phyloP scores from a whole-genome alignment of 2,113 vertebrate species.

The Calyptommatus sinebrachiatus region DNA sequence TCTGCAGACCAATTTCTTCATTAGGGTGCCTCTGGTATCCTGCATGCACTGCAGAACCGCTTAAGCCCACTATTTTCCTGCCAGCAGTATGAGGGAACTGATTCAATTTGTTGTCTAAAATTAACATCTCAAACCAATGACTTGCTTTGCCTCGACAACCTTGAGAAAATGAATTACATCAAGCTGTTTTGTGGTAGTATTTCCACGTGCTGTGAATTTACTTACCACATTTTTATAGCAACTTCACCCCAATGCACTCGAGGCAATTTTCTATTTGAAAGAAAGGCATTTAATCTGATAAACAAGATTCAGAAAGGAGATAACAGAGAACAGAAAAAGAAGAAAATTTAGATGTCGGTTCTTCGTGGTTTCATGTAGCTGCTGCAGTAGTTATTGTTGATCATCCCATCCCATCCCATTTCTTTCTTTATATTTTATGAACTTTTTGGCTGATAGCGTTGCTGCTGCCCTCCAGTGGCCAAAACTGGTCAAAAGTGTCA shows the following conservation, averaged over 20 bases:
- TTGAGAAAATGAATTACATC: neutral
- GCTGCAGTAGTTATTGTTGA: too few species aligned
- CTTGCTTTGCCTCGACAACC: neutral
- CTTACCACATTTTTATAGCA: neutral
- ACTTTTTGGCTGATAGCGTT: too few species aligned
- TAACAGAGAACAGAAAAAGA: neutral
- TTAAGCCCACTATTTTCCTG: slow-evolving; percentile 24
- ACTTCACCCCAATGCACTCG: neutral
- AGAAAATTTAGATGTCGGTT: neutral
- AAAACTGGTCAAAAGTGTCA: too few species aligned
- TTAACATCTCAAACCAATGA: neutral
- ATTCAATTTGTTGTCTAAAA: slow-evolving; percentile 44
- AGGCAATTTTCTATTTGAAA: neutral
- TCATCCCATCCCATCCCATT: too few species aligned
- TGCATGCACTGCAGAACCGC: neutral
- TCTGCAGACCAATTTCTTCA: slow-evolving; percentile 6
- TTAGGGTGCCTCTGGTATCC: slow-evolving; percentile 27
- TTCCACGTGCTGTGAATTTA: neutral
- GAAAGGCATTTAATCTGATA: neutral
- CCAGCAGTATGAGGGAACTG: slow-evolving; percentile 51
- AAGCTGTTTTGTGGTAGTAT: neutral
- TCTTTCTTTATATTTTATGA: too few species aligned
- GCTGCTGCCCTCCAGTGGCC: too few species aligned
- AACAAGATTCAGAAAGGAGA: neutral
- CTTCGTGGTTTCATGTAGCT: neutral